Base-by-base conservation (phyloP, 2,888 invertebrate genomes). In the Trichopoda pennipes region DNA sequence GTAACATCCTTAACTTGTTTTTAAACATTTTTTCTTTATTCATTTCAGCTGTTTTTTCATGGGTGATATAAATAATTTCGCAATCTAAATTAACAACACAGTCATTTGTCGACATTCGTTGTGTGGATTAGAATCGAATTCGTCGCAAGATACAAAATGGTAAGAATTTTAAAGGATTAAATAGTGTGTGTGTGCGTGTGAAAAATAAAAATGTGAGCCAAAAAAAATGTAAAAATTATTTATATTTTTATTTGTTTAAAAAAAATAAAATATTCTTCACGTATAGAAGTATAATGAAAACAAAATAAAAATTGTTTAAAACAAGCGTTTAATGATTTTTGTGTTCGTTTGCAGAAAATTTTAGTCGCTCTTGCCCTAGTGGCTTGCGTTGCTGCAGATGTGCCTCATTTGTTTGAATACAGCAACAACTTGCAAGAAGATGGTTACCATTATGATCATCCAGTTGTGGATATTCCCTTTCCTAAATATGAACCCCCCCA, bases 31-130 rank as follows among this genome's bases (percentile, higher is more conserved):
- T 63, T 68, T 60, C 49, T 81, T 75, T 80, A 17, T 17, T 49
- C 8, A 49, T 49, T 49, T 44, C 14, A 44, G 44, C 72, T 49
- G 74, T 72, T 84, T 63, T n/a, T 74, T 70, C 58, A 58, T 28
- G 47, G 76, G 83, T 86, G 84, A 86, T 89, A 89, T 89, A 89
- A 89, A 89, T 89, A 88, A 88, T 89, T 87, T 88, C 85, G 87
- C 84, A 84, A 83, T 87, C 85, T 84, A 81, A 73, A 85, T 85
- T 85, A 85, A 83, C 85, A 84, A 69, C 86, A 88, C 90, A 89
- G 89, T 89, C 87, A 87, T 86, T 88, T 85, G 86, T 87, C 87
- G 86, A 86, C 90, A 86, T 88, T 87, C 87, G 86, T 85, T 77
- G 87, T 86, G 90, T 89, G 88, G 88, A 87, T 86, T 87, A 87